Evolutionary conservation across 1,140 invertebrate genomes (phyloP), one percentile per base, ranked within the genome.

Genomic region (Papilio machaon): DNA sequence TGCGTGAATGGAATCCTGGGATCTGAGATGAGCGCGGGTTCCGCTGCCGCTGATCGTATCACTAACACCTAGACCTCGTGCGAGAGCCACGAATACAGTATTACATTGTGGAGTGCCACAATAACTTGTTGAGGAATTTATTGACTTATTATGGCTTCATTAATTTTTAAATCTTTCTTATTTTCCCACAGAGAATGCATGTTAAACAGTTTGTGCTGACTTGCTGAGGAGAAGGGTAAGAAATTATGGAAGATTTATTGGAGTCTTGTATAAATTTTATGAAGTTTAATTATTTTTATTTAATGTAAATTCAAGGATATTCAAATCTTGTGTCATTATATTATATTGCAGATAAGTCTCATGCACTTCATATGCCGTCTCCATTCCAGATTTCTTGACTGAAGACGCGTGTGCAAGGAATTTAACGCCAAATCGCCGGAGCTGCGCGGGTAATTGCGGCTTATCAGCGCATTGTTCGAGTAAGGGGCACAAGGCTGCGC

Each of bases 1-100:
- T 90, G 90, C 92, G 92, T 92, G 92, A 92, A 93, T 91, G 90
- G 91, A 93, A 94, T 94, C 92, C 91, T 80, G 82, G 85, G 88
- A 94, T 94, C 92, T 86, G 86, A 90, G 92, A 93, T 93, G 92
- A 91, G 90, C 91, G 89, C 85, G 83, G 90, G 91, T 91, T 91
- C 88, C 90, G 88, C 85, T 79, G 54, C 58, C 85, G 85, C 82
- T 82, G 92, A 94, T 94, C 89, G 87, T 93, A 94, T 94, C 92
- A 82, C 77, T 64, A 82, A 89, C 91, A 90, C 91, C 91, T 91
- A 92, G 89, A 89, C 87, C 88, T 91, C 82, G 49, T 30, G 80
- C 54, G 13, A 38, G 82, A 87, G 70, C n/a, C 49, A 75, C 54
- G 79, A 88, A 87, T 46, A 49, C 73, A 73, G 30, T 75, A 70